Evolutionary conservation across 2,888 invertebrate species (phyloP).

Genomic region (Malachius bipustulatus): DNA sequence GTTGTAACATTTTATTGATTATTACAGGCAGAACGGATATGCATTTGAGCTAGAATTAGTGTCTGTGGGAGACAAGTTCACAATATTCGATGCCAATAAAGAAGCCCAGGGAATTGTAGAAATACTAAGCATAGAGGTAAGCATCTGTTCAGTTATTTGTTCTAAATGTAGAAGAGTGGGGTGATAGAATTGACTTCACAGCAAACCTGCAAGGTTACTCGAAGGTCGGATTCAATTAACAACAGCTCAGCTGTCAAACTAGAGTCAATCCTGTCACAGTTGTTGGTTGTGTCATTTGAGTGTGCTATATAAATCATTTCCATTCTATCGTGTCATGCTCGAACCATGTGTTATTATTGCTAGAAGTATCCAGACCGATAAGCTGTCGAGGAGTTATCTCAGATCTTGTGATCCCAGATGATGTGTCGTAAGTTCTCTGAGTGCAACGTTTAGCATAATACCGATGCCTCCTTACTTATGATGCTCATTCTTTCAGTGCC

Average conservation of each 20-base stretch:
- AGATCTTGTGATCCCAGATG: conserved; percentile 13
- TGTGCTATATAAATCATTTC: not conserved
- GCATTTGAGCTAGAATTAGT: conserved; percentile 59
- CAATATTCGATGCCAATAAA: conserved; percentile 55
- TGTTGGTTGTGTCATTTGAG: too few species aligned
- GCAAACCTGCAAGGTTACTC: too few species aligned
- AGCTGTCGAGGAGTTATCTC: conserved; percentile 12
- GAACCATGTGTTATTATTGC: conserved; percentile 20
- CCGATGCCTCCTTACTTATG: conserved; percentile 23
- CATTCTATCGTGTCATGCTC: conserved; percentile 18
- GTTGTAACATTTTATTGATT: too few species aligned
- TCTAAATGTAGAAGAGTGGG: too few species aligned
- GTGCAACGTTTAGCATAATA: conserved; percentile 15
- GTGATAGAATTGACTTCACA: too few species aligned
- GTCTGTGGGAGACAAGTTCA: conserved; percentile 57
- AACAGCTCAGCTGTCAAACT: too few species aligned
- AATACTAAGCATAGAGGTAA: conserved; percentile 54
- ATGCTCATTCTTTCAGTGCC: conserved; percentile 38
- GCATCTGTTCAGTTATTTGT: conserved; percentile 16
- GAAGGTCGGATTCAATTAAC: too few species aligned
- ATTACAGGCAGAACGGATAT: too few species aligned
- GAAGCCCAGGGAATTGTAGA: conserved; percentile 56
- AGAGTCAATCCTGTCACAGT: too few species aligned
- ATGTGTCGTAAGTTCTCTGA: conserved; percentile 34
- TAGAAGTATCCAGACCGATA: conserved; percentile 16